Evolutionary conservation across 2,797 vertebrate genomes (phyloP).

Genomic region (Meriones psammophilus): DNA sequence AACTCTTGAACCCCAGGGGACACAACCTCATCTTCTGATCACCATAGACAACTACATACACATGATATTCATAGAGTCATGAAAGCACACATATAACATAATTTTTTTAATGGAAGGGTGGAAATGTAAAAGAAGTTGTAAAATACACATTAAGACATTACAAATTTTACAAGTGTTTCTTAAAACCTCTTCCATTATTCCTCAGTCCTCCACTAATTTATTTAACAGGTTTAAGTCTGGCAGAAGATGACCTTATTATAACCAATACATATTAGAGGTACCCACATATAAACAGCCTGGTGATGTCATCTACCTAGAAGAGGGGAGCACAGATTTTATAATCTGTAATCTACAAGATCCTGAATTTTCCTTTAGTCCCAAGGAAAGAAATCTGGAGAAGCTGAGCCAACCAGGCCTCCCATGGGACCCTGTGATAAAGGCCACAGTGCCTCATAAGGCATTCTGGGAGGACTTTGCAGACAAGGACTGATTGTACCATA

Average conservation of each 20-base stretch:
- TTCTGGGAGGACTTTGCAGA: neutral
- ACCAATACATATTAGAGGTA: neutral
- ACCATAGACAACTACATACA: neutral
- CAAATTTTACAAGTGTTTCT: constrained; percentile 12
- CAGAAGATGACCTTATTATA: constrained; percentile 18
- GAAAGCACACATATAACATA: neutral
- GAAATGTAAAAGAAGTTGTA: neutral
- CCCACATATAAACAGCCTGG: neutral
- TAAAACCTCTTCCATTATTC: neutral
- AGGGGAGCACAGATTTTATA: neutral
- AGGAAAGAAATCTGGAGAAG: neutral
- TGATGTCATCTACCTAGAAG: neutral
- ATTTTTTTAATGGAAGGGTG: neutral
- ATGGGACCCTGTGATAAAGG: neutral
- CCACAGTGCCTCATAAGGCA: neutral
- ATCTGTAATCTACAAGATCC: neutral
- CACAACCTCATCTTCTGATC: neutral
- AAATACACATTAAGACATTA: neutral
- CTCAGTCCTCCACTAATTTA: constrained; percentile 28
- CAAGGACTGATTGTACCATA: neutral
- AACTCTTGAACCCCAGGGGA: neutral
- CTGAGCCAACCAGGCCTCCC: neutral
- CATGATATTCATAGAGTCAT: neutral
- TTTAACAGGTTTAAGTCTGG: constrained; percentile 16
- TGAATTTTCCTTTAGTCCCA: neutral